Base-by-base conservation (phyloP, 2,113 vertebrate genomes). In the Ammodramus savannarum region DNA sequence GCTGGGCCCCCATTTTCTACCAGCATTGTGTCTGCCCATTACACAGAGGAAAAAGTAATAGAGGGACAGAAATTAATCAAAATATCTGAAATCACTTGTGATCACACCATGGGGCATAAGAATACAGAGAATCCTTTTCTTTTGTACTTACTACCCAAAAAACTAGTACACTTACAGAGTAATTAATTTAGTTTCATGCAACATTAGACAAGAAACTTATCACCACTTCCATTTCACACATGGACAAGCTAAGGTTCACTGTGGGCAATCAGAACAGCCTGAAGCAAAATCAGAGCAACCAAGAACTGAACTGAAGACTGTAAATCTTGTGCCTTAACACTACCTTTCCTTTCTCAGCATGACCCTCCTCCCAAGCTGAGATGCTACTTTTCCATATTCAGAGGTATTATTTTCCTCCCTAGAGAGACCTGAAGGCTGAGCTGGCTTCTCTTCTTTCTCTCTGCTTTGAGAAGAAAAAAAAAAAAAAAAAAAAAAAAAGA, bases 341-440 rank as follows among this genome's bases (percentile, higher is more conserved):
- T 72, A 85, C 71, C 82, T 73, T 89, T 93, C 59, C 63, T 86
- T 95, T 91, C 75, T 66, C 84, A 94, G 87, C 55, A 77, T 43
- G 87, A 89, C 77, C 77, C 69, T 95, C 67, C 63, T 96, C 46
- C 63, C 87, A 94, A 38, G 63, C 51, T 74, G 78, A 71, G 67
- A 85, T 80, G 63, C 13, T 83, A 69, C 78, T 81, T 95, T 95
- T 89, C 74, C 81, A 93, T 91, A 94, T 94, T 94, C 77, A 90
- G 66, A 83, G 71, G 81, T 80, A 95, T 96, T 95, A 86, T 48
- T 80, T 89, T 80, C 63, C 15, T 96, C 95, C 89, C 78, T 82
- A 85, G 87, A 88, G 96, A 96, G 91, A 95, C 85, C 46, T 83
- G 85, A 94, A 92, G 59, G 39, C 80, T 95, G 87, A 95, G 54